Percentiles rank a stretch among this genome's conserved stretches.
phyloP scores from a whole-genome alignment of 2,113 vertebrate genomes.

The Beaufortia kweichowensis region DNA sequence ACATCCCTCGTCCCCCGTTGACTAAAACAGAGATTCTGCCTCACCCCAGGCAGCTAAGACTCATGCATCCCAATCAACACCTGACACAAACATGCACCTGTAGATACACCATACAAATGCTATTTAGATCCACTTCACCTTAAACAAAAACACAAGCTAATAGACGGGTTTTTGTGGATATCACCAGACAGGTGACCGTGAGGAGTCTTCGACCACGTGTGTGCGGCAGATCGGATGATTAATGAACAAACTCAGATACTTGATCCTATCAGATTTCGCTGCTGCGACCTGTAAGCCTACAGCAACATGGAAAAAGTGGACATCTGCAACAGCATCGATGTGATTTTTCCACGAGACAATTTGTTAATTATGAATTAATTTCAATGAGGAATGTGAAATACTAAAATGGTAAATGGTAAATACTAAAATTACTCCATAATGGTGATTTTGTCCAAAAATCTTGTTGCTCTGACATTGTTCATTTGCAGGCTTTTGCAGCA shows the following conservation, averaged over 20 bases:
- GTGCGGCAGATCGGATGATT: constrained; percentile 12
- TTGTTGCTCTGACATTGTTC: too few relatives aligned
- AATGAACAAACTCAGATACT: constrained; percentile 20
- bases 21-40: constrained; percentile 14
- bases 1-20: constrained; percentile 5
- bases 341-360: too few relatives aligned
- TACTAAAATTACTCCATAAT: too few relatives aligned
- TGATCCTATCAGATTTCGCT: background rate
- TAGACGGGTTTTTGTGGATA: background rate
- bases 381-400: too few relatives aligned
- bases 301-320: background rate
- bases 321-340: too few relatives aligned
- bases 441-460: too few relatives aligned
- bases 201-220: background rate
- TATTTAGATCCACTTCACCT: background rate
- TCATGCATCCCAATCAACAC: constrained; percentile 12
- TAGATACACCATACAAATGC: background rate
- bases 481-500: too few relatives aligned
- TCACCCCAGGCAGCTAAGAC: constrained; percentile 25
- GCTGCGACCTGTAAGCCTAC: background rate
- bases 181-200: background rate
- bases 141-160: background rate
- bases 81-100: background rate
- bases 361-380: too few relatives aligned
- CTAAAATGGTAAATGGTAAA: too few relatives aligned